These are phyloP conservation scores for Choloepus didactylus DNA, from an alignment of 2,797 vertebrate genomes.

Conservation along the genomic window DNA sequence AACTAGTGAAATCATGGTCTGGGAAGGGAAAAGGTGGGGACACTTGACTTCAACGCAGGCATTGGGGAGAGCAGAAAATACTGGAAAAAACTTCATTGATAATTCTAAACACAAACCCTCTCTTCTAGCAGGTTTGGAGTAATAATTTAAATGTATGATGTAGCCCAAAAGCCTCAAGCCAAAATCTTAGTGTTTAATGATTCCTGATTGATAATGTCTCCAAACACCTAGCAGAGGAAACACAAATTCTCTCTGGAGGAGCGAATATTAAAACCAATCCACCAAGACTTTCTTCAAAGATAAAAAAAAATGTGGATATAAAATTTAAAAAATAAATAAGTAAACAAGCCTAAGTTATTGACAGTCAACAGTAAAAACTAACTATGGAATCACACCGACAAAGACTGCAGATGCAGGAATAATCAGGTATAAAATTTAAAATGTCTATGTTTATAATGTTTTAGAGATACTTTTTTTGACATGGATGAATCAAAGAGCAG, in stretches of 20 bases:
- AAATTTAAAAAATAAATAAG: not conserved
- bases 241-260: not conserved
- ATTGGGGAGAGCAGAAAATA: not conserved
- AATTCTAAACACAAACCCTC: not conserved
- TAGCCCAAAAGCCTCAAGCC: not conserved
- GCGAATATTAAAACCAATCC: not conserved
- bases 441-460: not conserved
- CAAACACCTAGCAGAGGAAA: not conserved
- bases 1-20: not conserved
- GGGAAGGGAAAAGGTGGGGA: not conserved
- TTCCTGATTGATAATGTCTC: too few species aligned
- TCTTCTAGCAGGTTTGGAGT: not conserved
- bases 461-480: not conserved
- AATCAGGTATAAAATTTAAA: not conserved
- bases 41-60: not conserved
- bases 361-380: constrained; percentile 7
- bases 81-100: not conserved
- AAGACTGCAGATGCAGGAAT: not conserved
- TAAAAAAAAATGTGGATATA: not conserved
- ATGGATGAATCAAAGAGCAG: not conserved
- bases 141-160: not conserved
- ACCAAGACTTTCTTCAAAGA: not conserved
- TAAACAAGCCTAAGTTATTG: not conserved
- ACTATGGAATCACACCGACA: not conserved
- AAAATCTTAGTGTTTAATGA: not conserved